These are phyloP conservation scores for Tribolium castaneum DNA, from an alignment of 1,140 invertebrate genomes.

Conservation along the genomic window DNA sequence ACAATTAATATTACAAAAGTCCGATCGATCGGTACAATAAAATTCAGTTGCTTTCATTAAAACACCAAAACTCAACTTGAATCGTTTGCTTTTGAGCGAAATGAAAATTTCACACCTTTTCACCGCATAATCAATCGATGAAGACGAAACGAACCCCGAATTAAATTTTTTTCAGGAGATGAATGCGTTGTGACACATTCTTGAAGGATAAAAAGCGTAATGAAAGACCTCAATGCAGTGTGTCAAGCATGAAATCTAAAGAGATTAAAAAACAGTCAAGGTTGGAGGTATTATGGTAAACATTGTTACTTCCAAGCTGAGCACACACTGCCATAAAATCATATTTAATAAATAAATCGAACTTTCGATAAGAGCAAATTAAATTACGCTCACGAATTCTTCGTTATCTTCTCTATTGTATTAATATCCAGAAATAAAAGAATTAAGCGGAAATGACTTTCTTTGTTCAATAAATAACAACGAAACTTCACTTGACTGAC, in stretches of 20 bases:
- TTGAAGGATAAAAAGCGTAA: not conserved
- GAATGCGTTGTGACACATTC: not conserved
- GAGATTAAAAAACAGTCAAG: conserved; percentile 2
- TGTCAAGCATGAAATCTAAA: conserved; percentile 15
- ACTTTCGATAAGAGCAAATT: not conserved
- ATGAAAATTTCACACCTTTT: not conserved
- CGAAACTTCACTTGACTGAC: not conserved
- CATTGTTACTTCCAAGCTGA: not conserved
- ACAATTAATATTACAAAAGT: not conserved
- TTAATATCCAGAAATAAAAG: not conserved
- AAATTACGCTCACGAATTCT: not conserved
- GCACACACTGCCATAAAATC: not conserved
- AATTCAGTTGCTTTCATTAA: not conserved
- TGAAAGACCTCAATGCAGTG: not conserved
- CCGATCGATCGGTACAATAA: not conserved
- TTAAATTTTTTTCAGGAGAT: not conserved
- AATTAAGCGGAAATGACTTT: not conserved
- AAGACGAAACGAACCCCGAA: conserved; percentile 1
- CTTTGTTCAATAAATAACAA: not conserved
- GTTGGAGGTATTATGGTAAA: not conserved
- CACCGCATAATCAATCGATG: conserved; percentile 19
- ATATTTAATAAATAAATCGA: not conserved
- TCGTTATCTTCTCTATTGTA: not conserved
- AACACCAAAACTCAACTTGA: not conserved
- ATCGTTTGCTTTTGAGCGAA: not conserved